These are phyloP conservation scores for Colius striatus DNA, from an alignment of 2,113 vertebrate genomes.

Conservation along the genomic window DNA sequence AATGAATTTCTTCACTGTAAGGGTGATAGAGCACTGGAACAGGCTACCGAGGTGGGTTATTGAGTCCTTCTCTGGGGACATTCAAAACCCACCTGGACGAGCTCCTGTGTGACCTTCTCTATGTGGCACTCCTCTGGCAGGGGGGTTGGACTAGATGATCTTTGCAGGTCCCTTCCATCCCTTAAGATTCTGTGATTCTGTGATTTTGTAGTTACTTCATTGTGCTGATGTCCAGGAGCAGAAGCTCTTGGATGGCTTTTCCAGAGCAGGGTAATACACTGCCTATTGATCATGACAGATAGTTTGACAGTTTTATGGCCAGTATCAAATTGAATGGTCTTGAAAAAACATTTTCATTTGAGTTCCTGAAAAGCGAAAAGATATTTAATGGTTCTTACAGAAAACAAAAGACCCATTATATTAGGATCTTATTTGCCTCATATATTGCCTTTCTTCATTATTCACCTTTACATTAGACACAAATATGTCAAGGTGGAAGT, in stretches of 20 bases:
- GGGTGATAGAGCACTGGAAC: too few relatives aligned
- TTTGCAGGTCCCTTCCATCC: too few relatives aligned
- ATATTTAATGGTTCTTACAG: constrained; percentile 13
- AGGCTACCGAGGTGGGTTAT: too few relatives aligned
- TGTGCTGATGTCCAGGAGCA: not conserved
- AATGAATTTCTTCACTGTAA: too few relatives aligned
- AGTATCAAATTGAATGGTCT: constrained; percentile 23
- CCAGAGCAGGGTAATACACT: not conserved
- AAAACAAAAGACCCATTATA: constrained; percentile 5
- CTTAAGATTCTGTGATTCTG: too few relatives aligned
- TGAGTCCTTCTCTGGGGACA: too few relatives aligned
- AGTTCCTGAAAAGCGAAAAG: constrained; percentile 6
- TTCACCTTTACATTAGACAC: constrained; percentile 29
- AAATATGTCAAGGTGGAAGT: constrained; percentile 1
- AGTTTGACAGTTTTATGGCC: constrained; percentile 41
- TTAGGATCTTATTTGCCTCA: not conserved
- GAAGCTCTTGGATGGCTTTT: not conserved
- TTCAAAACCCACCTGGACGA: too few relatives aligned
- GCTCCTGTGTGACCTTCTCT: too few relatives aligned
- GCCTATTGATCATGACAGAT: not conserved
- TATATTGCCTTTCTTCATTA: constrained; percentile 31
- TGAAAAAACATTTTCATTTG: constrained; percentile 42
- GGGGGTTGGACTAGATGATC: too few relatives aligned
- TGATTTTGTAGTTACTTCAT: not conserved
- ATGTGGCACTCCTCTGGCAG: too few relatives aligned